Conservation (phyloP, 2,113 vertebrate species). For the Fulica atra region DNA sequence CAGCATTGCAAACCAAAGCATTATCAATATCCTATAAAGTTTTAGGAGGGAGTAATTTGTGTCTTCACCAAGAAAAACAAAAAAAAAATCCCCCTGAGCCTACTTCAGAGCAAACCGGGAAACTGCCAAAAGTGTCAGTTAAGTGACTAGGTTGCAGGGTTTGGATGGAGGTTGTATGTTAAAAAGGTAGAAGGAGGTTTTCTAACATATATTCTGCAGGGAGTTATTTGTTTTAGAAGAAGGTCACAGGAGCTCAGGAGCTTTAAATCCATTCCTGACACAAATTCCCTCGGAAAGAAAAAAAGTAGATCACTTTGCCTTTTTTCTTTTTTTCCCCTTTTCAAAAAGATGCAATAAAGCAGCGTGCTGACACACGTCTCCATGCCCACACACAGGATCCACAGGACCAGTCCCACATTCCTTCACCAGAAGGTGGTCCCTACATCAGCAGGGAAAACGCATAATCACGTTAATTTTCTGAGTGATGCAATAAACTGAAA, state of each 20-base stretch:
- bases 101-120: constrained; percentile 10
- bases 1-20: not conserved
- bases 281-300: not conserved
- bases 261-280: not conserved
- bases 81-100: constrained; percentile 13
- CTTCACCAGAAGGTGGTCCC: not conserved
- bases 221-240: not conserved
- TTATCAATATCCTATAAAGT: not conserved
- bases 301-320: not conserved
- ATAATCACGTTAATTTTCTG: not conserved
- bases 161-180: not conserved
- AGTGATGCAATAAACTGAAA: not conserved
- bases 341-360: not conserved
- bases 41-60: not conserved
- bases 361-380: not conserved
- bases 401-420: not conserved
- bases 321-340: not conserved
- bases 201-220: not conserved
- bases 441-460: not conserved
- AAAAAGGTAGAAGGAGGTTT: not conserved
- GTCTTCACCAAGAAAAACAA: not conserved
- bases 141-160: not conserved
- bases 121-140: not conserved
- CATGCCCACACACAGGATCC: not conserved
- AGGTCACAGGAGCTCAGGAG: not conserved